phyloP scores from a whole-genome alignment of 1,140 invertebrate genomes.

The Drosophila sechellia region DNA sequence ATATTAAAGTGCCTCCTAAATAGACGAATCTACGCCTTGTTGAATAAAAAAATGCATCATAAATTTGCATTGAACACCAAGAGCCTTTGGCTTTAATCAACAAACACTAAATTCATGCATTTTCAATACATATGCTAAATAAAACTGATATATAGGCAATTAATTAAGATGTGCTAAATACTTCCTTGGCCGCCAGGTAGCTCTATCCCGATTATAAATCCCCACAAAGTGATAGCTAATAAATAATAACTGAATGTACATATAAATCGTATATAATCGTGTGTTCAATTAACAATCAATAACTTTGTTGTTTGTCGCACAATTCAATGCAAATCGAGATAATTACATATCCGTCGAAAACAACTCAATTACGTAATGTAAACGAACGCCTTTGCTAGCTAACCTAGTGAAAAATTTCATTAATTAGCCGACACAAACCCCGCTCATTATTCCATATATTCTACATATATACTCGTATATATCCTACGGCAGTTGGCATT shows the following conservation, averaged over 20 bases:
- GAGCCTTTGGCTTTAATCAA: neutral
- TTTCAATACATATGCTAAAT: neutral
- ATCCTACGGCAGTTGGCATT: constrained; percentile 2
- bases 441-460: neutral
- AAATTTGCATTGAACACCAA: neutral
- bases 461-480: neutral
- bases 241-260: constrained; percentile 8
- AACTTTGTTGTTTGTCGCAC: neutral
- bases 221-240: constrained; percentile 15
- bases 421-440: constrained; percentile 22
- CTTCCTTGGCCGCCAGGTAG: constrained; percentile 9
- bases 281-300: constrained; percentile 15
- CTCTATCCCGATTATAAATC: neutral
- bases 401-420: constrained; percentile 24
- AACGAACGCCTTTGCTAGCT: constrained; percentile 12
- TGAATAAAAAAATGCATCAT: neutral
- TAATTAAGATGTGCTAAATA: constrained; percentile 11
- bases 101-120: neutral
- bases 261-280: constrained; percentile 18
- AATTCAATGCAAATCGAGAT: constrained; percentile 11
- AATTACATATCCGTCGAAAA: constrained; percentile 6
- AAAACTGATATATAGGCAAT: constrained; percentile 6
- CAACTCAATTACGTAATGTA: constrained; percentile 28
- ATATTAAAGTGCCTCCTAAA: too few species aligned
- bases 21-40: too few species aligned